Base-by-base conservation (phyloP, 1,140 invertebrate species). In the Saxidomus purpurata region DNA sequence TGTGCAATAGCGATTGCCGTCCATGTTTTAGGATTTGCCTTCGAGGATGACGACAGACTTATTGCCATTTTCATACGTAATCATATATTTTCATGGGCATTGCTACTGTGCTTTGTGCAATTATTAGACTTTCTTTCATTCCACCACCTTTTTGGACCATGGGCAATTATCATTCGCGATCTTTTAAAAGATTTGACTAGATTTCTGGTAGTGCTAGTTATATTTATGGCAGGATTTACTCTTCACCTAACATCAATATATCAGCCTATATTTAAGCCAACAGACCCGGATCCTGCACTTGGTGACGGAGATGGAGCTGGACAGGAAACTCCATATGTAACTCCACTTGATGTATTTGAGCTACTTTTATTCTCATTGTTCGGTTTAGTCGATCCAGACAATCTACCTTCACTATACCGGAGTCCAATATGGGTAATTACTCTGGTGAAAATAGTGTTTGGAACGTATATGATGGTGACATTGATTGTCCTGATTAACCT, bases 151-250 rank as follows among this genome's bases (percentile, higher is more conserved):
- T 99, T 99, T 94, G 99, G 99, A 52, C 99, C 99, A 0, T 99
- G 99, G 99, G 97, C 97, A 6, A 97, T 97, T 84, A 97, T 97
- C 92, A 97, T 97, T 92, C 92, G 96, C 28, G 96, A 96, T 92
- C 92, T 96, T n/a, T 96, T 96, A 93, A 96, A 96, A 83, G 97
- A 99, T 96, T 96, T 99, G 90, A 98, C 98, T 9, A 97, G 99
- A 90, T 99, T 99, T 96, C 96, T 99, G 83, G 99, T 99, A 34
- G 99, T 99, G 13, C 96, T 99, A 93, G 97, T 98, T 22, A 99
- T 99, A 95, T 99, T 99, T 96, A 98, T 99, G 90, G 98, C 99
- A 94, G 99, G 99, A 69, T 99, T 99, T 95, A 99, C 99, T 0
- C 98, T 99, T 97, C 98, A 99, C 93, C 98, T 99, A 69, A 98